Conservation (phyloP, 2,888 invertebrate genomes). For the Sphinx pinastri region DNA sequence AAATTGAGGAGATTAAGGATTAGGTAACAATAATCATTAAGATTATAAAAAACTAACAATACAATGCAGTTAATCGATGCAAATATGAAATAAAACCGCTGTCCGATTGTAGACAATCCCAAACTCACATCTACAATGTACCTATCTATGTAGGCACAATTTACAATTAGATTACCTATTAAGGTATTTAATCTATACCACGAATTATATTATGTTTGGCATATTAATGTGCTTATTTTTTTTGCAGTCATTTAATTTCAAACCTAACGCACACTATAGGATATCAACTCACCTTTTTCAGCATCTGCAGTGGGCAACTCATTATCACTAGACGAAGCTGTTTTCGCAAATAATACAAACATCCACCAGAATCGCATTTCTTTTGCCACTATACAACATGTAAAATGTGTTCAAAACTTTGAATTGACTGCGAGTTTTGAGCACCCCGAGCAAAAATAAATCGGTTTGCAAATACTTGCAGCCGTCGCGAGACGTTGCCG, state of each 20-base stretch:
- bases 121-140: too few relatives aligned
- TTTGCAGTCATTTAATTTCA: neutral
- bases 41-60: neutral
- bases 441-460: neutral
- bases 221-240: too few relatives aligned
- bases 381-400: conserved; percentile 67
- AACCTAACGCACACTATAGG: neutral
- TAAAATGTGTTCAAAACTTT: conserved; percentile 17
- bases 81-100: too few relatives aligned
- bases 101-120: too few relatives aligned
- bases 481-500: conserved; percentile 64
- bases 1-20: neutral
- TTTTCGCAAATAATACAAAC: conserved; percentile 78
- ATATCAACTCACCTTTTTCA: conserved; percentile 64
- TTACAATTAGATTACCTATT: too few relatives aligned
- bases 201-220: too few relatives aligned
- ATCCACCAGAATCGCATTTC: conserved; percentile 82
- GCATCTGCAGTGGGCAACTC: conserved; percentile 61
- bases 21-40: neutral
- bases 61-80: too few relatives aligned
- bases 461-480: conserved; percentile 7
- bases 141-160: too few relatives aligned
- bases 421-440: neutral
- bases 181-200: too few relatives aligned
- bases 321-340: conserved; percentile 76